Evolutionary conservation across 2,113 vertebrate species (phyloP).

Genomic region (Rhinopomastus cyanomelas): DNA sequence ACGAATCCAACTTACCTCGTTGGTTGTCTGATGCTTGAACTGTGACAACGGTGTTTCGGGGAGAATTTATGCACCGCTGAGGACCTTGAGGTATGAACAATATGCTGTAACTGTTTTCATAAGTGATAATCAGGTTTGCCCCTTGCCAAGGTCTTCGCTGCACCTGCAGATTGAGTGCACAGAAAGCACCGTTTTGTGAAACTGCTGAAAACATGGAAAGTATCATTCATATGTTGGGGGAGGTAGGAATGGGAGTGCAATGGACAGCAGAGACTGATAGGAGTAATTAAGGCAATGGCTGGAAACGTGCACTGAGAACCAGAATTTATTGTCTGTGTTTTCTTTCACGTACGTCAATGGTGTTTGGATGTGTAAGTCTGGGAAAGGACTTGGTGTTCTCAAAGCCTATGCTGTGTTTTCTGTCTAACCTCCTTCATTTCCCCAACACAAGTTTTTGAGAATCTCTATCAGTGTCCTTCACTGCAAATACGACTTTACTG

Average conservation of each 20-base stretch:
- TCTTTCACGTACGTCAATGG: constrained; percentile 70
- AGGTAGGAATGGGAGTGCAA: constrained; percentile 14
- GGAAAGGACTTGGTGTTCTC: constrained; percentile 79
- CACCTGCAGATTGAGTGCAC: constrained; percentile 76
- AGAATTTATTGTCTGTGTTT: constrained; percentile 65
- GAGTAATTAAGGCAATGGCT: constrained; percentile 48
- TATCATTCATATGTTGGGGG: constrained; percentile 16
- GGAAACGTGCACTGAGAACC: background rate
- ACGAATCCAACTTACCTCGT: constrained; percentile 71
- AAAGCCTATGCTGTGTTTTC: constrained; percentile 62
- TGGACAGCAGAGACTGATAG: constrained; percentile 14
- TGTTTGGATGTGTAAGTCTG: constrained; percentile 55
- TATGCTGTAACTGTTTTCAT: constrained; percentile 83
- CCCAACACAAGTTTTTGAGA: constrained; percentile 69
- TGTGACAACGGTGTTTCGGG: constrained; percentile 43
- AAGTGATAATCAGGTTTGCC: constrained; percentile 69
- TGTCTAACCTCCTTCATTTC: constrained; percentile 19
- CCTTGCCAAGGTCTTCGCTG: constrained; percentile 76
- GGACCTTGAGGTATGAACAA: constrained; percentile 89
- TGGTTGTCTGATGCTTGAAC: constrained; percentile 53
- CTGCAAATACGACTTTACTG: constrained; percentile 67
- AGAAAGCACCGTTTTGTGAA: constrained; percentile 32
- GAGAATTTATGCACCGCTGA: constrained; percentile 82
- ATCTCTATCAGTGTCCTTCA: constrained; percentile 79
- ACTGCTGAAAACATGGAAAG: constrained; percentile 37